These are phyloP conservation scores for Limnodromus scolopaceus DNA, from an alignment of 2,797 vertebrate genomes.

Conservation along the genomic window DNA sequence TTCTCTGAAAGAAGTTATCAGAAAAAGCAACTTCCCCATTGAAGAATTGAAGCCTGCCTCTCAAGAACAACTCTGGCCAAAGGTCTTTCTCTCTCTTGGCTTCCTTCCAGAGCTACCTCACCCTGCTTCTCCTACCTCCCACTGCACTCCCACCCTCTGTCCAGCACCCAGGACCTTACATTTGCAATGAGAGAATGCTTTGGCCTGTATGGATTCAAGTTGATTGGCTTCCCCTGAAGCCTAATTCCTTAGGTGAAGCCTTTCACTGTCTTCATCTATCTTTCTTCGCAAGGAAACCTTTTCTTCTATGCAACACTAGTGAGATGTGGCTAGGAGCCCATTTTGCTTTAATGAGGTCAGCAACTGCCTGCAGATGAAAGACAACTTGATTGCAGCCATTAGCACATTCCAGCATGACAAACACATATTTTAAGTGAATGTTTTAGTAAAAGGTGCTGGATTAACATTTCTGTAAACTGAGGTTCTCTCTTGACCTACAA, in stretches of 20 bases:
- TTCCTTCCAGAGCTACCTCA: neutral
- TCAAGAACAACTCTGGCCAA: neutral
- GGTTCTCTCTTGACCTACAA: constrained; percentile 2
- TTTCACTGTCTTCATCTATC: neutral
- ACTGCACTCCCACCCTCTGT: neutral
- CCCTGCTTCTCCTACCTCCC: neutral
- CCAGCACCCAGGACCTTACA: neutral
- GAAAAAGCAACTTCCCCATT: neutral
- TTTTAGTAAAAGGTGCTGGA: constrained; percentile 37
- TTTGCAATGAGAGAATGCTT: neutral
- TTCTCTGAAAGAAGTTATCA: neutral
- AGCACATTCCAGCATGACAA: constrained; percentile 21
- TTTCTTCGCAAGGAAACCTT: neutral
- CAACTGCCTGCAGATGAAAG: constrained; percentile 8
- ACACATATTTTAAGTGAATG: constrained; percentile 1
- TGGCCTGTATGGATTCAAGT: neutral
- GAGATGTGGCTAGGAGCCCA: neutral
- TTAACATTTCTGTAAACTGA: neutral
- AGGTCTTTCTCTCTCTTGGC: neutral
- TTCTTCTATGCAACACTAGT: neutral
- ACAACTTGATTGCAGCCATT: constrained; percentile 53
- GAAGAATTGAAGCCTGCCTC: neutral
- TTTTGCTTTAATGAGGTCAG: constrained; percentile 47
- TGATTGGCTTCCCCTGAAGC: neutral
- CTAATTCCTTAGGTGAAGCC: neutral